Evolutionary conservation across 2,888 invertebrate genomes (phyloP).

Genomic region (Melipona bicolor): DNA sequence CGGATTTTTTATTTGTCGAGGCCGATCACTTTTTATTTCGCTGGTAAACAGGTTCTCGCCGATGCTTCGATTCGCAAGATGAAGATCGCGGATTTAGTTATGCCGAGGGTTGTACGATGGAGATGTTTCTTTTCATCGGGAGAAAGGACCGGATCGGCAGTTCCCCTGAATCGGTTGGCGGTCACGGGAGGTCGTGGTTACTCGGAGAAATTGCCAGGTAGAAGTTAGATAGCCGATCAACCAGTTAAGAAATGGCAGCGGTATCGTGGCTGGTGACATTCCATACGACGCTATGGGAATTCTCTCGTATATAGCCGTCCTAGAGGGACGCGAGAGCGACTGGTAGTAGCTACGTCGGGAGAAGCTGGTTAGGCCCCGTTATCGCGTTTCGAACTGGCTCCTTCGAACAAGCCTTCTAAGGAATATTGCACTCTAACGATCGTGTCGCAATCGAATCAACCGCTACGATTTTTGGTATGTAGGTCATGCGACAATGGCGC

Average conservation of each 20-base stretch:
- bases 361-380: constrained; percentile 68
- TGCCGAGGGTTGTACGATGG: background rate
- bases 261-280: constrained; percentile 69
- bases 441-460: constrained; percentile 56
- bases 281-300: constrained; percentile 68
- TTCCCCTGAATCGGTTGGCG: constrained; percentile 19
- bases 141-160: constrained; percentile 11
- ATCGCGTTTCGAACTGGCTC: constrained; percentile 68
- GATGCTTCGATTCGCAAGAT: background rate
- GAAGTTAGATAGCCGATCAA: constrained; percentile 42
- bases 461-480: constrained; percentile 58
- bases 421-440: constrained; percentile 60
- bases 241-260: constrained; percentile 33
- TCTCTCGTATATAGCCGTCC: constrained; percentile 71
- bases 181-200: constrained; percentile 46
- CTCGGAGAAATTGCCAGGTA: constrained; percentile 31
- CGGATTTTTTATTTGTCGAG: background rate
- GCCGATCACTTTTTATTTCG: background rate
- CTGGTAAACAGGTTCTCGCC: background rate
- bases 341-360: constrained; percentile 17
- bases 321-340: constrained; percentile 46
- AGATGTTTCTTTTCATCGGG: background rate
- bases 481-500: constrained; percentile 41
- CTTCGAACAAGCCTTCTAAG: constrained; percentile 64
- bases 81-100: background rate